These are phyloP conservation scores for Microctonus brassicae DNA, from an alignment of 2,888 invertebrate genomes.

Conservation along the genomic window DNA sequence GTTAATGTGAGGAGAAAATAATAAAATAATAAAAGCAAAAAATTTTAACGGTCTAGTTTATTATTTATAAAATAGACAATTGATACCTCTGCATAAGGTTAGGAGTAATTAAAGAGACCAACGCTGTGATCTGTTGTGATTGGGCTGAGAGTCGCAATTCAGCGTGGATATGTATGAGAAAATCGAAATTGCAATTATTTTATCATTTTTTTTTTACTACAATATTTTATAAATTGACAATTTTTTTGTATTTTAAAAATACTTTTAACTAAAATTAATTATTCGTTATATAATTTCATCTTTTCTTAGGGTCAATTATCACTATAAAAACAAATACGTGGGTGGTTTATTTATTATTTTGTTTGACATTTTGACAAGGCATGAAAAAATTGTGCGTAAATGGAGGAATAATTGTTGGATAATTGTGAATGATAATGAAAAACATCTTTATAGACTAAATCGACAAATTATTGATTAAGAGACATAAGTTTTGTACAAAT, in stretches of 20 bases:
- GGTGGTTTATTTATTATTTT: neutral
- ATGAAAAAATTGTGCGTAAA: neutral
- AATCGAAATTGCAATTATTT: neutral
- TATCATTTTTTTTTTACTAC: neutral
- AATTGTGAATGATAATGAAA: neutral
- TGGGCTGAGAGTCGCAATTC: conserved; percentile 31
- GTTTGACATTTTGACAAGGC: neutral
- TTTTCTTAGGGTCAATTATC: too few species aligned
- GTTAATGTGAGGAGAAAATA: conserved; percentile 33
- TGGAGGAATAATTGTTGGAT: neutral
- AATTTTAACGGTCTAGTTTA: conserved; percentile 56
- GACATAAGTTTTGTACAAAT: conserved; percentile 66
- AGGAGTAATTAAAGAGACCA: conserved; percentile 47
- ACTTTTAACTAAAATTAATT: too few species aligned
- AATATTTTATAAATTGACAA: neutral
- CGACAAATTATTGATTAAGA: conserved; percentile 64
- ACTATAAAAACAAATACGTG: neutral
- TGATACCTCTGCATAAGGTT: conserved; percentile 58
- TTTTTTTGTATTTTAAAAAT: neutral
- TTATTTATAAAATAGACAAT: conserved; percentile 44
- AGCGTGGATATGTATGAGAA: neutral
- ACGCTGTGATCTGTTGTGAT: conserved; percentile 43
- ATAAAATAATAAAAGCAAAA: conserved; percentile 26
- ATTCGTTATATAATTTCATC: too few species aligned
- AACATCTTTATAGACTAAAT: conserved; percentile 49